Evolutionary conservation across 2,797 vertebrate species (phyloP), one percentile per base, ranked within the genome.

Genomic region (Paratrypauchen microcephalus): DNA sequence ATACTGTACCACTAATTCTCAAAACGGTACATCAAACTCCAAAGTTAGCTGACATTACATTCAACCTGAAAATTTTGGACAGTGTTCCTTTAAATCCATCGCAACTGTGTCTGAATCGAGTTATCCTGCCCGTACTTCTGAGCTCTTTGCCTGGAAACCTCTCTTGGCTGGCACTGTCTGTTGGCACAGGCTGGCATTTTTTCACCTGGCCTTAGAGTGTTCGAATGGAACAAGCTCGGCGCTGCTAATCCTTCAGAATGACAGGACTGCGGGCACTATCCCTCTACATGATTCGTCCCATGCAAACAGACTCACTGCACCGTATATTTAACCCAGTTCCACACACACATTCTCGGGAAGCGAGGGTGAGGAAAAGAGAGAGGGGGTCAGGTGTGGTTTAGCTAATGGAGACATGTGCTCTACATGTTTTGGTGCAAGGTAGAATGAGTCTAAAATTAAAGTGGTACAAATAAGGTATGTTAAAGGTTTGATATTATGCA

Each of bases 391-490:
- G 55, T 69, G 15, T 64, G 69, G 32, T 55, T 23, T 4, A 9
- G 21, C n/a, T 62, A 18, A 78, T 75, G 66, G 63, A 41, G 41
- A 74, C 76, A 77, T 69, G 79, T 71, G 74, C 18, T 66, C 68
- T 69, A 57, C 68, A 70, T 90, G 48, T 85, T 82, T 83, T 78
- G 72, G 69, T 77, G 79, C 75, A 32, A 78, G 63, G 80, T 52
- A 77, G 78, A 84, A 70, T 89, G 86, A 83, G 81, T 56, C 74
- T 75, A 70, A 82, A 88, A 91, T 91, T 90, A 87, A 72, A 86
- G 66, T 73, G 83, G 78, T 85, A 82, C 81, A 71, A 84, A 76
- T 63, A 23, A 72, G 74, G 79, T 88, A 87, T 86, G 85, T 71
- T 39, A 55, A 26, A 61, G 60, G 8, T 9, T 7, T 8, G 1